These are phyloP conservation scores for Galeruca laticollis DNA, from an alignment of 2,888 invertebrate genomes.

Conservation along the genomic window DNA sequence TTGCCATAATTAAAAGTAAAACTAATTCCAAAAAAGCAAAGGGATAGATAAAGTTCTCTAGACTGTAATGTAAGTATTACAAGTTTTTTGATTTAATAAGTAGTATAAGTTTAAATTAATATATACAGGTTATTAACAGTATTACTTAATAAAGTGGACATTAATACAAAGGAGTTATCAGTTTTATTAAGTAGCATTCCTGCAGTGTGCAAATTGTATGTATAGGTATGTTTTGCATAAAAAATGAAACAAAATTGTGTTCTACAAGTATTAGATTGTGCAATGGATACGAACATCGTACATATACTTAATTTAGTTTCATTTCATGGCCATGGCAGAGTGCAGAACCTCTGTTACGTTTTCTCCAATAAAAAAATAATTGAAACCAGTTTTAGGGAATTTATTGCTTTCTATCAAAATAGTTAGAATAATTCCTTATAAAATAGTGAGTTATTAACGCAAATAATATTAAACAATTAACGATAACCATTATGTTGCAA, in stretches of 20 bases:
- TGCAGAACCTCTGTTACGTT: background rate
- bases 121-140: background rate
- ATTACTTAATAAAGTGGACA: background rate
- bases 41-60: background rate
- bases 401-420: background rate
- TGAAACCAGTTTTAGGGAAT: background rate
- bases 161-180: background rate
- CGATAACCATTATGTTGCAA: too few relatives aligned
- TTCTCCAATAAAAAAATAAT: background rate
- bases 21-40: background rate
- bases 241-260: background rate
- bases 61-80: background rate
- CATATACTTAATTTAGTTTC: background rate
- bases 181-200: background rate
- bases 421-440: too few relatives aligned
- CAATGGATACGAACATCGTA: background rate
- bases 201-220: background rate
- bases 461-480: too few relatives aligned
- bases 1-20: background rate
- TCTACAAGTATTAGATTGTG: too few relatives aligned
- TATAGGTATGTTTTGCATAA: background rate
- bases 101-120: background rate
- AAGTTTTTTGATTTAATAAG: background rate
- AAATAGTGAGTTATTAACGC: too few relatives aligned
- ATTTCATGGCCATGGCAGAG: background rate